These are phyloP conservation scores for Leptestheria dahalacensis DNA, from an alignment of 1,140 invertebrate species.

Conservation along the genomic window DNA sequence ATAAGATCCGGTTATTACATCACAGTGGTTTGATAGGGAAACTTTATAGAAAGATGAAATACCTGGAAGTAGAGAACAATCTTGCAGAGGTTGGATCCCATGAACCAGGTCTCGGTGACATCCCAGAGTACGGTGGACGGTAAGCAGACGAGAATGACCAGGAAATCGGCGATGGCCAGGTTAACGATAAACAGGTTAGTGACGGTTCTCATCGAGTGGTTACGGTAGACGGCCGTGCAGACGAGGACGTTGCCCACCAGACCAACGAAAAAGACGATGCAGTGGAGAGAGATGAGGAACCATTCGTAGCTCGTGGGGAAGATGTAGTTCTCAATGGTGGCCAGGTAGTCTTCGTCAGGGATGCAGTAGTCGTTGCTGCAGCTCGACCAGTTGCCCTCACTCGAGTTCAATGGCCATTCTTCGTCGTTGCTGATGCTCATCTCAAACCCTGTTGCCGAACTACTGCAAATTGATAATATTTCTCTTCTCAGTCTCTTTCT, in stretches of 20 bases:
- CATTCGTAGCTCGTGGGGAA: constrained; percentile 40
- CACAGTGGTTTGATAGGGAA: too few relatives aligned
- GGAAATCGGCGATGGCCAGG: constrained; percentile 73
- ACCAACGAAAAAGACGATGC: constrained; percentile 54
- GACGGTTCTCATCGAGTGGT: constrained; percentile 70
- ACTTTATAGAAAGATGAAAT: background rate
- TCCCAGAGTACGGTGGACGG: constrained; percentile 77
- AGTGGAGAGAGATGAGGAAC: constrained; percentile 49
- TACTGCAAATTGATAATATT: too few relatives aligned
- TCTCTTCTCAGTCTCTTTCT: too few relatives aligned
- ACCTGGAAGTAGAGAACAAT: constrained; percentile 74
- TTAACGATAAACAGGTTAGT: constrained; percentile 90
- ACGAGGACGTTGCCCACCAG: constrained; percentile 74
- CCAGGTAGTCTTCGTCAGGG: constrained; percentile 42
- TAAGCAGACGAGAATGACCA: constrained; percentile 75
- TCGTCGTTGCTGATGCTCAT: too few relatives aligned
- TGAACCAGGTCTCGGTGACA: constrained; percentile 78
- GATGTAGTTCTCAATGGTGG: constrained; percentile 41
- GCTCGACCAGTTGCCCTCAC: too few relatives aligned
- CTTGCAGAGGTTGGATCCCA: constrained; percentile 64
- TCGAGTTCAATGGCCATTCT: too few relatives aligned
- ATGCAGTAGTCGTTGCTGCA: constrained; percentile 36
- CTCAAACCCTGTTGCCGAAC: too few relatives aligned
- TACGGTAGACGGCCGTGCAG: constrained; percentile 71
- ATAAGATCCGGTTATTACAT: too few relatives aligned